Conservation (phyloP, 2,888 invertebrate genomes). For the Lapara coniferarum region DNA sequence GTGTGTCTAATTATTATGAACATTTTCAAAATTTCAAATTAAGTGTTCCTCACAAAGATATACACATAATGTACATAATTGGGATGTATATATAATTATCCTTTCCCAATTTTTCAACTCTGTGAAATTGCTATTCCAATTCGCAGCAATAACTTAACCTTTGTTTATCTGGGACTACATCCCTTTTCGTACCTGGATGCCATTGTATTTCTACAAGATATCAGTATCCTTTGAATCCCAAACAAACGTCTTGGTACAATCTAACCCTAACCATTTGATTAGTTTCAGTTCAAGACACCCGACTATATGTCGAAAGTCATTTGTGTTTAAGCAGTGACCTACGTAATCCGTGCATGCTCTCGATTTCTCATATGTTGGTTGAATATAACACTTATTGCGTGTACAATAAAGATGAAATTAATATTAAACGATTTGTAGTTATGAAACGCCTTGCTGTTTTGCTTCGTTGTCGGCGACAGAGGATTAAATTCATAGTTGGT, state of each 20-base stretch:
- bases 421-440: slow-evolving; percentile 43
- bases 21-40: no score
- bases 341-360: slow-evolving; percentile 38
- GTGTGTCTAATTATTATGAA: no score
- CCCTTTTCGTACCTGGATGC: background rate
- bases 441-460: slow-evolving; percentile 61
- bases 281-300: slow-evolving; percentile 12
- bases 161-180: no score
- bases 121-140: no score
- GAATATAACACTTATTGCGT: slow-evolving; percentile 35
- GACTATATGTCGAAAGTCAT: slow-evolving; percentile 40
- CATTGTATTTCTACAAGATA: background rate
- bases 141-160: no score
- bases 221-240: background rate
- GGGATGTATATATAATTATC: no score
- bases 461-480: slow-evolving; percentile 50
- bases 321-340: slow-evolving; percentile 43
- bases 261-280: slow-evolving; percentile 19
- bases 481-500: slow-evolving; percentile 57
- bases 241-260: background rate
- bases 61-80: no score
- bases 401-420: slow-evolving; percentile 40
- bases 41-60: no score
- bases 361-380: background rate
- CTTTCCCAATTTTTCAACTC: no score